phyloP scores from a whole-genome alignment of 1,140 invertebrate species.

The Anadara kagoshimensis region DNA sequence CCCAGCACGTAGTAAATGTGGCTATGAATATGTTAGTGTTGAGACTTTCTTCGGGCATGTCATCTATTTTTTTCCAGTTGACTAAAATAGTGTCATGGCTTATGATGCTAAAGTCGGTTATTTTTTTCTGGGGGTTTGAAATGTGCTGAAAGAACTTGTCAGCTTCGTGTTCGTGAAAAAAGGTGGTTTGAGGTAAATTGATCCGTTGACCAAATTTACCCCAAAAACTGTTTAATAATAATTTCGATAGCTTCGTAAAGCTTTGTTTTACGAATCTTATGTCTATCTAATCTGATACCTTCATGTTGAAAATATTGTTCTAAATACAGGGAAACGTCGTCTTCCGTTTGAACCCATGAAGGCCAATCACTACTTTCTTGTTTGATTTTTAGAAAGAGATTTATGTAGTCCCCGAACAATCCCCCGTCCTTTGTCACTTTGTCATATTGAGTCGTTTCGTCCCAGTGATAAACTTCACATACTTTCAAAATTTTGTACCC shows the following conservation, averaged over 20 bases:
- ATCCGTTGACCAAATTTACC: slow-evolving; percentile 48
- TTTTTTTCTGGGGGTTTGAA: slow-evolving; percentile 28
- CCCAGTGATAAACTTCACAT: slow-evolving; percentile 35
- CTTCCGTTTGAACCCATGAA: slow-evolving; percentile 14
- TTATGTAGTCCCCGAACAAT: slow-evolving; percentile 44
- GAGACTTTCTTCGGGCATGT: too few relatives aligned
- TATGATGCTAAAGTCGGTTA: slow-evolving; percentile 38
- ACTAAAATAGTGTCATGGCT: slow-evolving; percentile 24
- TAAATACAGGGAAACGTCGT: slow-evolving; percentile 55
- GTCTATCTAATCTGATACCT: slow-evolving; percentile 65
- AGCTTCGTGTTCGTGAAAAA: slow-evolving; percentile 35
- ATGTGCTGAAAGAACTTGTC: slow-evolving; percentile 56
- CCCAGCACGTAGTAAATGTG: slow-evolving; percentile 69
- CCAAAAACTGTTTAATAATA: slow-evolving; percentile 55
- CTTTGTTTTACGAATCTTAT: slow-evolving; percentile 69
- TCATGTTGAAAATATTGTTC: slow-evolving; percentile 61
- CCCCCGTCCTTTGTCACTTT: slow-evolving; percentile 5
- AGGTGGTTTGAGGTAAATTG: slow-evolving; percentile 47
- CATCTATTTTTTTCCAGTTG: slow-evolving; percentile 1
- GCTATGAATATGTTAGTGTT: slow-evolving; percentile 69
- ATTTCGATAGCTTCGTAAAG: slow-evolving; percentile 49
- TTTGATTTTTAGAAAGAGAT: slow-evolving; percentile 50
- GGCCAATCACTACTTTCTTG: slow-evolving; percentile 46
- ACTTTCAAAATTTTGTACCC: slow-evolving; percentile 19
- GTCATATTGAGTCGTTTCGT: slow-evolving; percentile 34